Evolutionary conservation across 1,140 invertebrate species (phyloP), one percentile per base, ranked within the genome.

Genomic region (Euura lappo): DNA sequence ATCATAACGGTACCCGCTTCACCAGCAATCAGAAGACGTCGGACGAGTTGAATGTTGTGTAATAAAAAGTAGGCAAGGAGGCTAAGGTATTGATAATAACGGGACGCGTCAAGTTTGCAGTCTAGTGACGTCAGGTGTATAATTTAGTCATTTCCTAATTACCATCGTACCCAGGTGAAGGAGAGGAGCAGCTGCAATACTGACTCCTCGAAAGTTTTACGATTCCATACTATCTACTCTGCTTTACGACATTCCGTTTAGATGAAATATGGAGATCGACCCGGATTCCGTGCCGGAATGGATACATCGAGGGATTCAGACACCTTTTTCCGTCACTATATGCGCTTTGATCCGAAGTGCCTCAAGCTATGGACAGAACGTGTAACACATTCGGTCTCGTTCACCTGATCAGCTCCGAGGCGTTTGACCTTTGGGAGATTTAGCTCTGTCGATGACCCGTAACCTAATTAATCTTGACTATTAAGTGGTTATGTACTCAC

Each of bases 401-500:
- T 28, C 28, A 28, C 28, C 28, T 28, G 28, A 28, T 28, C 28
- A 28, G 28, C 28, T 28, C 28, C 28, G 28, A 28, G 28, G 28
- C 28, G 28, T 28, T 28, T 28, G 28, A 28, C 28, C 28, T 28
- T 28, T 28, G 28, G 28, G 28, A 28, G 28, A 28, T 28, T 28
- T 28, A 28, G 1, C 1, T 28, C 28, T 28, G 0, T 28, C 28
- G 28, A 28, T 28, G 28, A 28, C 28, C 28, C 28, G 28, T 28
- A 28, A 28, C 28, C 28, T 28, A 28, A 28, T 28, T 28, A 28
- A 28, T 28, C 28, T 28, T 1, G 28, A 28, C 28, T 28, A 28
- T 28, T 28, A 28, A 28, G 1, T 28, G 28, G 28, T 28, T 64
- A 71, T 60, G 70, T 69, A 83, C 87, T 91, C 88, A 96, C 95